These are phyloP conservation scores for Eospalax fontanierii DNA, from an alignment of 2,797 vertebrate genomes.

Conservation along the genomic window DNA sequence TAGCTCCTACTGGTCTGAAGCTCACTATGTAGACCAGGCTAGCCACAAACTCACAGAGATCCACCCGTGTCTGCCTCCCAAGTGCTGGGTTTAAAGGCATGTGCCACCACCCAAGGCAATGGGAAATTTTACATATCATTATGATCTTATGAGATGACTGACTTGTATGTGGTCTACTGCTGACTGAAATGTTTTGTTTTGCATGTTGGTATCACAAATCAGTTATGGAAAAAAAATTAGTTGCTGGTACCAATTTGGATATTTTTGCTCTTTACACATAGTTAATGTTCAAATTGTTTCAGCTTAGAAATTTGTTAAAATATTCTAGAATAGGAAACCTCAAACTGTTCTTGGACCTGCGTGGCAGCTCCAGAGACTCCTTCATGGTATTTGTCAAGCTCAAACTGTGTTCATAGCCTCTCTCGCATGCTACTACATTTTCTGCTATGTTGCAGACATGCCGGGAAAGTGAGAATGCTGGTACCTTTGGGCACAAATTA, in stretches of 20 bases:
- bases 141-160: not conserved
- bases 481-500: not conserved
- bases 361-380: not conserved
- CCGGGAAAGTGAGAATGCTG: not conserved
- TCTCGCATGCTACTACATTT: not conserved
- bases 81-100: no score
- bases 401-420: conserved; percentile 33
- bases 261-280: conserved; percentile 3
- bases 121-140: not conserved
- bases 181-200: not conserved
- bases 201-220: not conserved
- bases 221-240: not conserved
- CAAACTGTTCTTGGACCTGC: not conserved
- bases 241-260: not conserved
- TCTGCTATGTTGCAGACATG: not conserved
- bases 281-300: not conserved
- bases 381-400: not conserved
- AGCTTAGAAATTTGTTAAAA: conserved; percentile 24
- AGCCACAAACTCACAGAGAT: no score
- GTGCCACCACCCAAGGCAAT: no score
- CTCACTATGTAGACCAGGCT: no score
- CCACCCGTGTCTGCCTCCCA: no score
- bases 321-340: not conserved
- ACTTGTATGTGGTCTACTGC: not conserved
- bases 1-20: no score